phyloP scores from a whole-genome alignment of 2,113 vertebrate genomes.

The Raphicerus campestris region DNA sequence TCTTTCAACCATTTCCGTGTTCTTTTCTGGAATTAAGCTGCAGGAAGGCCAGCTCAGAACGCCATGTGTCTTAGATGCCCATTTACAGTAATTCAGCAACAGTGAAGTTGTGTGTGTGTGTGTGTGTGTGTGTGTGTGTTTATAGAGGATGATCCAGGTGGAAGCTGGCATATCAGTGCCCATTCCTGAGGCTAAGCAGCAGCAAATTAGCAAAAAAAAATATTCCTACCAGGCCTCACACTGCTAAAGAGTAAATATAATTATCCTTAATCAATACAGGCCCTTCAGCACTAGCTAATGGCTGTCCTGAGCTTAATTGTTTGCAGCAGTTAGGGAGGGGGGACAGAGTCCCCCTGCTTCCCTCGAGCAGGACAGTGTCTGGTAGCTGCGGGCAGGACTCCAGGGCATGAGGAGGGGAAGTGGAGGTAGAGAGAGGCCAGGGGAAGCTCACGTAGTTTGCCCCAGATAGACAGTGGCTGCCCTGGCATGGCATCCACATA shows the following conservation, averaged over 20 bases:
- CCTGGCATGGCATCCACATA: accelerated
- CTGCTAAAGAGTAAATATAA: conserved; percentile 72
- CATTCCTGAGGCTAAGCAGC: conserved; percentile 45
- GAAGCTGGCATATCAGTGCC: not conserved
- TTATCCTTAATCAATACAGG: conserved; percentile 73
- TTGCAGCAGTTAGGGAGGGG: not conserved
- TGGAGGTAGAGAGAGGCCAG: not conserved
- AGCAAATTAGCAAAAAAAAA: conserved; percentile 64
- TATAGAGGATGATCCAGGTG: not conserved
- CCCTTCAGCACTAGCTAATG: conserved; percentile 57
- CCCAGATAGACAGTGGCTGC: accelerated
- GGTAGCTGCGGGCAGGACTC: not conserved
- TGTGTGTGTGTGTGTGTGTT: not conserved
- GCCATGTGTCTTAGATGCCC: not conserved
- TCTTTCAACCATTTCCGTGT: not conserved
- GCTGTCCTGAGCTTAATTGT: conserved; percentile 62
- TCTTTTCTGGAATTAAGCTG: conserved; percentile 13
- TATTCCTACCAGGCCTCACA: conserved; percentile 53
- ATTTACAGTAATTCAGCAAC: not conserved
- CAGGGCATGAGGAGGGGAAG: not conserved
- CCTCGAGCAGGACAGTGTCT: not conserved
- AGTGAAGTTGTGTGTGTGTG: not conserved
- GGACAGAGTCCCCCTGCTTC: not conserved
- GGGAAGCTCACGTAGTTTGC: not conserved
- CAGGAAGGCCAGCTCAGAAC: not conserved